Base-by-base conservation (phyloP, 92 coral and sea anemone species). In the Anthopleura xanthogrammica region DNA sequence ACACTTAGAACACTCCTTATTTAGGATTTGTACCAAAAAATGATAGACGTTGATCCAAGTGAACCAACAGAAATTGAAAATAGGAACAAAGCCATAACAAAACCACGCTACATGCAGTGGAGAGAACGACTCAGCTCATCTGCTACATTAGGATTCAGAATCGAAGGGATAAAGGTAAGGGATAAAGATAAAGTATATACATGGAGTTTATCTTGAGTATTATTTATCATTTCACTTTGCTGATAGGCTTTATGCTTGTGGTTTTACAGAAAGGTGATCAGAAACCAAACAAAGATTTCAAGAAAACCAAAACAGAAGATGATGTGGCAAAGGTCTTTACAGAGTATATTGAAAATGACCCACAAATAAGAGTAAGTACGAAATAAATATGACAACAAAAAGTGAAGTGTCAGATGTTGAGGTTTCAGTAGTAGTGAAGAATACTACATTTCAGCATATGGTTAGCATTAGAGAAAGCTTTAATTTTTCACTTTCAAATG, bases 71-170 rank as follows among this genome's bases (percentile, higher is more conserved):
- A 95, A 60, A 95, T 87, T 56, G 98, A 95, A 78, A 89, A 90
- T 8, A 81, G 60, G 75, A 94, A 88, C 17, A 95, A 89, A 60
- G 93, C 94, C 22, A 90, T 95, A 41, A 92, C 95, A 16, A 95
- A 95, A 89, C 98, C 98, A 1, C 91, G 98, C 20, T 95, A 95
- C 88, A 95, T 95, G 98, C 92, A 91, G 76, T 94, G 99, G 99
- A 90, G 99, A 56, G 99, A 96, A 66, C 90, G 90, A 71, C 96
- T 94, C 20, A 94, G 97, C 58, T 96, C 98, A 11, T 90, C 98
- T 13, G 93, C 98, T 13, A 94, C 93, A 39, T 87, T 95, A 68
- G 98, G 98, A 64, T 96, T 96, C 77, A 90, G 99, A 79, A 96
- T 96, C 74, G 99, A 96, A 87, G 99, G 99, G 80, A 84, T 96